These are phyloP conservation scores for Mohoua ochrocephala DNA, from an alignment of 2,113 vertebrate species.

Conservation along the genomic window DNA sequence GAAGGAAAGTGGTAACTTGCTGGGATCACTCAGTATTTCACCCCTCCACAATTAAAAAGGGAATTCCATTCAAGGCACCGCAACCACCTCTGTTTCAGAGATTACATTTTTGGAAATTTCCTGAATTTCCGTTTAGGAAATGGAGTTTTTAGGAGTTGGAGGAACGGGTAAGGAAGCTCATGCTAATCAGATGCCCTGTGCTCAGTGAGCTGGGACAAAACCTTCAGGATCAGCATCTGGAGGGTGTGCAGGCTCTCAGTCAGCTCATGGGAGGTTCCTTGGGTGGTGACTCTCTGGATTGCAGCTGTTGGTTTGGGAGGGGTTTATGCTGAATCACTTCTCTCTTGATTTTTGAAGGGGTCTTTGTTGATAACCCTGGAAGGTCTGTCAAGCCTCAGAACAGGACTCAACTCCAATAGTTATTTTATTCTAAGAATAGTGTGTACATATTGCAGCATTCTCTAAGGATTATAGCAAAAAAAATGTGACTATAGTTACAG, in stretches of 20 bases:
- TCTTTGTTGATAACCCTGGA: neutral
- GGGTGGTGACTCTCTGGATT: neutral
- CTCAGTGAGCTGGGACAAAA: neutral
- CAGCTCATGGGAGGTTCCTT: neutral
- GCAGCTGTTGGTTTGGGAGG: neutral
- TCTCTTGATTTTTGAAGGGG: neutral
- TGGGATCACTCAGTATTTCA: neutral
- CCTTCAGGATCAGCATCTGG: neutral
- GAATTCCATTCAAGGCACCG: neutral
- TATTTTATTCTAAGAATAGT: neutral
- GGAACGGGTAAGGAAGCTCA: neutral
- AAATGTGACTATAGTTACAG: rapidly evolving
- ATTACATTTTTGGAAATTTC: rapidly evolving
- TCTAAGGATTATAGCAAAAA: neutral
- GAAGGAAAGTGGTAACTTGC: neutral
- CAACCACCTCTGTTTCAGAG: neutral
- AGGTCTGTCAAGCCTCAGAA: neutral
- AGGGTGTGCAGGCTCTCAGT: neutral
- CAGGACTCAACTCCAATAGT: neutral
- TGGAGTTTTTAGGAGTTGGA: neutral
- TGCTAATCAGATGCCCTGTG: neutral
- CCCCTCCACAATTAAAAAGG: neutral
- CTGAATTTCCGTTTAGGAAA: neutral
- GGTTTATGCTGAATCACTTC: neutral
- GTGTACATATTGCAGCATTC: neutral